Conservation (phyloP, 2,888 invertebrate genomes). For the Caenorhabditis sp. region DNA sequence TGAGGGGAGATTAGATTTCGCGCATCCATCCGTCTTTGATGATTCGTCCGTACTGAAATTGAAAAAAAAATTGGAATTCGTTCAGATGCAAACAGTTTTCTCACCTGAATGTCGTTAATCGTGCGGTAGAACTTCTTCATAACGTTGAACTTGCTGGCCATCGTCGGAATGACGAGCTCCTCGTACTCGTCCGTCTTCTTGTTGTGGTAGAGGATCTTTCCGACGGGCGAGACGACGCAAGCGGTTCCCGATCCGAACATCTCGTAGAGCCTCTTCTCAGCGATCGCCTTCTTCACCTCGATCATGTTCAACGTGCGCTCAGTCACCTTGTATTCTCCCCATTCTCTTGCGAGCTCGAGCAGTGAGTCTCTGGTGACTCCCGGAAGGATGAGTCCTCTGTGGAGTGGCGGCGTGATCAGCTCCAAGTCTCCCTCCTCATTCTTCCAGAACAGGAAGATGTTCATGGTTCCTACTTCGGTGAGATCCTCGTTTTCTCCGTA, state of each 20-base stretch:
- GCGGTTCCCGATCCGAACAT: conserved; percentile 99
- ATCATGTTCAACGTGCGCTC: conserved; percentile 90
- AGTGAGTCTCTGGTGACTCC: conserved; percentile 93
- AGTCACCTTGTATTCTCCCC: conserved; percentile 87
- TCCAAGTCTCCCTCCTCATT: conserved; percentile 93
- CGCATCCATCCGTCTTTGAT: conserved; percentile 74
- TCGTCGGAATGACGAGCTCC: conserved; percentile 81
- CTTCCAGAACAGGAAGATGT: conserved; percentile 90
- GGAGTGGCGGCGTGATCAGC: conserved; percentile 91
- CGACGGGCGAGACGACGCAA: conserved; percentile 92
- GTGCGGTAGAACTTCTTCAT: conserved; percentile 86
- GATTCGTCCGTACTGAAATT: conserved; percentile 73
- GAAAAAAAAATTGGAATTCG: neutral
- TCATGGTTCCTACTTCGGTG: conserved; percentile 99
- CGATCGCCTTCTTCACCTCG: conserved; percentile 85
- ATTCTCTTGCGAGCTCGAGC: conserved; percentile 86
- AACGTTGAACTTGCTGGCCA: conserved; percentile 85
- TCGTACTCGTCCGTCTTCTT: conserved; percentile 82
- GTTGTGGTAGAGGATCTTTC: conserved; percentile 86
- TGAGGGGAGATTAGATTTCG: conserved; percentile 44
- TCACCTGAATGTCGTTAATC: conserved; percentile 88
- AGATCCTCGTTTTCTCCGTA: conserved; percentile 93
- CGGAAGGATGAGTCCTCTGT: conserved; percentile 92
- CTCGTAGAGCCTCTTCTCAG: conserved; percentile 89
- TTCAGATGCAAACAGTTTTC: neutral